Evolutionary conservation across 2,113 vertebrate species (phyloP).

Genomic region (Gobiocypris rarus): DNA sequence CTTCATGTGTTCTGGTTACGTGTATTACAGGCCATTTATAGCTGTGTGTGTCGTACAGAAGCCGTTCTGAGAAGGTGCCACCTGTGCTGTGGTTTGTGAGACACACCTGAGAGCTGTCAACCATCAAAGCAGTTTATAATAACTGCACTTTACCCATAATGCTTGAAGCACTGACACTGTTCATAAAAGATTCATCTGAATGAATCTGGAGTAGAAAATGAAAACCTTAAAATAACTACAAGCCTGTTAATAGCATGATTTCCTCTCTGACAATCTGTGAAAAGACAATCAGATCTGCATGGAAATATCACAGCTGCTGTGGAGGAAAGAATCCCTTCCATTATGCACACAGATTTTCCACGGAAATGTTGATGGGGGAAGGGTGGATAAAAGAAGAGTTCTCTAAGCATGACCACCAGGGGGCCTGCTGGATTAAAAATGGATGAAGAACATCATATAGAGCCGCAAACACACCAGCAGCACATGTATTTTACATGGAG

Average conservation of each 20-base stretch:
- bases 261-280: no score
- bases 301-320: conserved; percentile 11
- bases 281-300: not conserved
- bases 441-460: not conserved
- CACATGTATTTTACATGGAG: conserved; percentile 24
- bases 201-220: not conserved
- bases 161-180: not conserved
- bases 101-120: not conserved
- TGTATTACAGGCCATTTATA: not conserved
- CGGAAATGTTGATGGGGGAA: conserved; percentile 58
- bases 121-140: not conserved
- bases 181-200: not conserved
- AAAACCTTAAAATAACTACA: not conserved
- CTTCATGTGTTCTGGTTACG: not conserved
- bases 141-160: not conserved
- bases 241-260: not conserved
- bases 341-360: conserved; percentile 70
- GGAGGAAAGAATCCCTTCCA: conserved; percentile 63
- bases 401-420: conserved; percentile 22
- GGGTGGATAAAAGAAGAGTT: conserved; percentile 54
- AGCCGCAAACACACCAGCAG: not conserved
- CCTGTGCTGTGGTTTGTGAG: not conserved
- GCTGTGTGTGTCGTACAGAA: not conserved
- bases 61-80: not conserved
- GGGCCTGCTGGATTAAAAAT: not conserved